Evolutionary conservation across 92 coral and sea anemone genomes (phyloP), one percentile per base, ranked within the genome.

Genomic region (Blastomussa wellsi): DNA sequence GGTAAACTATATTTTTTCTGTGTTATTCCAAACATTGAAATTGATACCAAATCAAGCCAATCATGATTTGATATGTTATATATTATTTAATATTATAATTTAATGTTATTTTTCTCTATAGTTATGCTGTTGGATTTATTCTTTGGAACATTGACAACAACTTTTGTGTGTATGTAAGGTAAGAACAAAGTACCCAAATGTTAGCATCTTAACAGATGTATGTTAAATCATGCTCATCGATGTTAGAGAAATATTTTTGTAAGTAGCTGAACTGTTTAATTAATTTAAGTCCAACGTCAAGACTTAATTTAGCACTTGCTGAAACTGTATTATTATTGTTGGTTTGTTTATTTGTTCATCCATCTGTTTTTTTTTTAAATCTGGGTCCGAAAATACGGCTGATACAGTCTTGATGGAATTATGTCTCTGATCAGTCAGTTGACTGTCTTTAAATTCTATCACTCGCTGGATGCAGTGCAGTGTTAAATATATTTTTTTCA

Each of bases 141-240:
- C 60, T 96, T 52, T 96, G 98, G 98, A 96, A 94, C 86, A 89
- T 96, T 81, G 98, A 96, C 77, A 96, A 96, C 80, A 93, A 91
- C 77, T 96, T 92, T 74, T 96, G 98, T 75, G 74, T 90, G 8
- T 79, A 85, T 38, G 93, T 96, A 17, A 96, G 98, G 98, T 93
- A 77, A 65, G 93, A 67, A n/a, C n/a, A n/a, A n/a, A 28, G 41
- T 37, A 16, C 57, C 8, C 66, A 59, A 51, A 51, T 59, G 10
- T 24, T 24, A 31, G 11, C 12, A 24, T 17, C 57, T 51, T 67
- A 29, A 49, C 16, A 53, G 39, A 62, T 53, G 14, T 51, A 51
- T n/a, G n/a, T n/a, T n/a, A n/a, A n/a, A n/a, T n/a, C n/a, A n/a
- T n/a, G n/a, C 5, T 48, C 53, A 48, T 48, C 1, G 13, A 48